These are phyloP conservation scores for Cirrhinus molitorella DNA, from an alignment of 2,797 vertebrate genomes.

Conservation along the genomic window DNA sequence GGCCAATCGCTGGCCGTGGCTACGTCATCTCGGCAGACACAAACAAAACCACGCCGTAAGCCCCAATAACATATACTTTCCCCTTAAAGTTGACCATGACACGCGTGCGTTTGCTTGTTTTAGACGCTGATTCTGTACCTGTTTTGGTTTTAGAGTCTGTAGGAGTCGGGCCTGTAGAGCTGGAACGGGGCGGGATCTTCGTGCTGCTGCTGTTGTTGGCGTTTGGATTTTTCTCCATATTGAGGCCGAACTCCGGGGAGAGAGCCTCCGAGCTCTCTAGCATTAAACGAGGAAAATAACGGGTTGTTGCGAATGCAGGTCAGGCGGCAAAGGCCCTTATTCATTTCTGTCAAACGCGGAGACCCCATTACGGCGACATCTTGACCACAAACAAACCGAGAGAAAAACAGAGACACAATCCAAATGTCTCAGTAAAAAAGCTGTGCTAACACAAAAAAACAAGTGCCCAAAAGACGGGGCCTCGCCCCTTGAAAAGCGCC, in stretches of 20 bases:
- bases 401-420: conserved; percentile 78
- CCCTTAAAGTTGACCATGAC: neutral
- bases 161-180: conserved; percentile 87
- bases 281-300: conserved; percentile 76
- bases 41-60: conserved; percentile 22
- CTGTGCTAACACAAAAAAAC: conserved; percentile 62
- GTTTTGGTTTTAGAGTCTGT: conserved; percentile 94
- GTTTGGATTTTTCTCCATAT: conserved; percentile 85
- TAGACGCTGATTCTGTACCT: conserved; percentile 74
- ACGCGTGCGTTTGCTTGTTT: neutral
- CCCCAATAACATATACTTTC: neutral
- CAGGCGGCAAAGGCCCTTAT: conserved; percentile 87
- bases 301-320: conserved; percentile 81
- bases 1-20: neutral
- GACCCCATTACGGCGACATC: conserved; percentile 98
- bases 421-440: conserved; percentile 76
- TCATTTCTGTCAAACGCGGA: conserved; percentile 92
- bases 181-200: conserved; percentile 89
- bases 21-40: conserved; percentile 8
- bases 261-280: conserved; percentile 80
- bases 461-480: conserved; percentile 75
- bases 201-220: conserved; percentile 74
- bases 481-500: conserved; percentile 70
- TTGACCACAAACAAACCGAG: conserved; percentile 77
- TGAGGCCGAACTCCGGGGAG: conserved; percentile 84